These are phyloP conservation scores for Aphodius sticticus DNA, from an alignment of 2,888 invertebrate genomes.

Conservation along the genomic window DNA sequence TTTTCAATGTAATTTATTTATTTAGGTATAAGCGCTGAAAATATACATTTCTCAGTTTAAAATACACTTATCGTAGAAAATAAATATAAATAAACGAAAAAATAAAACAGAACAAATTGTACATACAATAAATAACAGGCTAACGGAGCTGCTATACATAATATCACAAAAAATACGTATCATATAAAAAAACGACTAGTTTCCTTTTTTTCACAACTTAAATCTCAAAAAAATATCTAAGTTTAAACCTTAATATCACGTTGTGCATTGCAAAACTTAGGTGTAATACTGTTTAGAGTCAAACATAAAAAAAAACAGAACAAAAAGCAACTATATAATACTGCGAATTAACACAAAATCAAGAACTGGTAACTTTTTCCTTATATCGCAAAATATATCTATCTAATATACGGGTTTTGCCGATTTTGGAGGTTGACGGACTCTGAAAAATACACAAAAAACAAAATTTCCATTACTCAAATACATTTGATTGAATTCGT, in stretches of 20 bases:
- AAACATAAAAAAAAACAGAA: constrained; percentile 7
- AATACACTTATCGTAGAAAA: not conserved
- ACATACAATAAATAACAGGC: not conserved
- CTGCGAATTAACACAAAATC: not conserved
- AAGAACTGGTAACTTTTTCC: not conserved
- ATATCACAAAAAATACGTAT: not conserved
- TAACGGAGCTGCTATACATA: not conserved
- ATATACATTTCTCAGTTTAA: not conserved
- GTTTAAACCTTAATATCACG: not conserved
- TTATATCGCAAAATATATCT: constrained; percentile 12
- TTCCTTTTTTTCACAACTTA: not conserved
- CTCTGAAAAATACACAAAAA: constrained; percentile 45
- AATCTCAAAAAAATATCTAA: constrained; percentile 5
- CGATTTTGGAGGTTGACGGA: constrained; percentile 51
- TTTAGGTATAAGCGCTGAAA: not conserved
- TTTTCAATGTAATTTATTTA: not conserved
- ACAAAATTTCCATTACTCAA: not conserved
- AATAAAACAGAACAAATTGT: not conserved
- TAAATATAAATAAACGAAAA: not conserved
- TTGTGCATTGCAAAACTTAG: constrained; percentile 12
- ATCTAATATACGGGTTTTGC: constrained; percentile 51
- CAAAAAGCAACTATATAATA: not conserved
- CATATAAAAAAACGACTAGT: not conserved
- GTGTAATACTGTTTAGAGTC: not conserved
- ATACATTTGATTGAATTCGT: constrained; percentile 18